phyloP scores from a whole-genome alignment of 2,888 invertebrate genomes.

The Clivina fossor region DNA sequence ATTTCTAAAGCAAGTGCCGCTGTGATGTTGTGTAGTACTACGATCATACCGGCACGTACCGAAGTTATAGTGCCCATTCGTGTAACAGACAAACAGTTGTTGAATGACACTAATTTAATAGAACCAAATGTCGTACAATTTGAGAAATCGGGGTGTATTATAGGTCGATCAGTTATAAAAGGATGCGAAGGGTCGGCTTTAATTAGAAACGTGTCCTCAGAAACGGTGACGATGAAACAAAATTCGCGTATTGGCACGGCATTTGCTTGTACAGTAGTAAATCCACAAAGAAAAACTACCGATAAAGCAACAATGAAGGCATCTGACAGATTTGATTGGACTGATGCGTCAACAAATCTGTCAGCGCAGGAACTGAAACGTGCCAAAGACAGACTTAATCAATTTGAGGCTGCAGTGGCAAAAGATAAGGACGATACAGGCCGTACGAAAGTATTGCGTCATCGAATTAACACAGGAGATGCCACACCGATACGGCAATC shows the following conservation, averaged over 20 bases:
- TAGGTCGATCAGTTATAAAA: background rate
- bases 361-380: background rate
- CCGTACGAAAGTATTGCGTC: background rate
- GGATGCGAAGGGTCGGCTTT: background rate
- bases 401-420: background rate
- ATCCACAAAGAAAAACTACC: background rate
- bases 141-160: background rate
- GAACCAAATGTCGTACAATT: background rate
- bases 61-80: slow-evolving; percentile 1
- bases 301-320: no score
- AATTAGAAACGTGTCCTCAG: background rate
- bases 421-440: background rate
- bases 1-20: background rate
- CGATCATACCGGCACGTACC: background rate
- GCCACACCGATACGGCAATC: background rate
- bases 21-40: background rate
- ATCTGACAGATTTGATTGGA: background rate
- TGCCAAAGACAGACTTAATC: background rate
- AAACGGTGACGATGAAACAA: background rate
- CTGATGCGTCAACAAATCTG: background rate
- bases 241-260: slow-evolving; percentile 9
- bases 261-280: background rate
- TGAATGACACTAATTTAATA: background rate
- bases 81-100: no score
- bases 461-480: background rate